A percentile compares a stretch with the other conserved stretches of the same genome.
Evolutionary conservation across 2,888 invertebrate species (phyloP).

Genomic region (Drepanosiphum platanoidis): DNA sequence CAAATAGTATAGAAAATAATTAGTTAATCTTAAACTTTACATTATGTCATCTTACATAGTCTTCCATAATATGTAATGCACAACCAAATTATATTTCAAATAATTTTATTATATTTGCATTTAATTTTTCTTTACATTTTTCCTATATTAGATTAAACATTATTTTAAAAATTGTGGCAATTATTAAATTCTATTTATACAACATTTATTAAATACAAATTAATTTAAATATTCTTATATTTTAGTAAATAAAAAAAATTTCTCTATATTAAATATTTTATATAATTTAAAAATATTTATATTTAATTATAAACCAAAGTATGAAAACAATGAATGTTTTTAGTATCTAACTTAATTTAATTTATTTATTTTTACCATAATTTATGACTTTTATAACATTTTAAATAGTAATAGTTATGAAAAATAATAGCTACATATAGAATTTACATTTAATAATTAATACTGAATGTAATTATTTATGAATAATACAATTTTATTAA

Average conservation of each 20-base stretch:
- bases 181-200: background rate
- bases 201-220: background rate
- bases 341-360: background rate
- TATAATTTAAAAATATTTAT: background rate
- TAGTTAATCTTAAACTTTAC: background rate
- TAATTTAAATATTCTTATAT: background rate
- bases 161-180: background rate
- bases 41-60: background rate
- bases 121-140: background rate
- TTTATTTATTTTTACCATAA: background rate
- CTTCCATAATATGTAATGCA: background rate
- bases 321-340: background rate
- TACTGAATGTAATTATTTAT: background rate
- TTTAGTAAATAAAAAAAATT: background rate
- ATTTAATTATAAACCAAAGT: background rate
- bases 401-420: background rate
- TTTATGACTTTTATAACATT: conserved; percentile 18
- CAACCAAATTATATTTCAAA: conserved; percentile 24
- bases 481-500: background rate
- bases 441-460: too few relatives aligned
- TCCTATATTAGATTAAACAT: background rate
- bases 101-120: background rate
- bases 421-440: background rate
- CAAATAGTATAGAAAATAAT: conserved; percentile 12
- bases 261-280: background rate